phyloP scores from a whole-genome alignment of 2,797 vertebrate genomes.

The Sebastes hopkinsi region DNA sequence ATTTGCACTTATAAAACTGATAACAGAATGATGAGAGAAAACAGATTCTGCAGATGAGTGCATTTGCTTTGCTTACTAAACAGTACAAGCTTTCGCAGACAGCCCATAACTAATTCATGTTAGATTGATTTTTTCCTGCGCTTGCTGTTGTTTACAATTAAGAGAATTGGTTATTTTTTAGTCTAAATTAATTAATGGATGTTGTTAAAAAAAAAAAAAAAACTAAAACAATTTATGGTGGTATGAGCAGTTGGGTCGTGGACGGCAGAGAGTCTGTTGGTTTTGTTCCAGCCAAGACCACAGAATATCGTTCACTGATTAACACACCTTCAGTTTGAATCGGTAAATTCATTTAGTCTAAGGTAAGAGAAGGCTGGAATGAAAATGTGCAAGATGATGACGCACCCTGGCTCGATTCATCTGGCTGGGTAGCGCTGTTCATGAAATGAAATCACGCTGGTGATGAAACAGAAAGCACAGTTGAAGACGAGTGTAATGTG shows the following conservation, averaged over 20 bases:
- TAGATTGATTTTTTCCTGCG: constrained; percentile 9
- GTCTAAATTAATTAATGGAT: constrained; percentile 17
- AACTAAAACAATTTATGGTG: not conserved
- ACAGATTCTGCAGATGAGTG: constrained; percentile 52
- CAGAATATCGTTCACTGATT: constrained; percentile 10
- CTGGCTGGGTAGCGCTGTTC: not conserved
- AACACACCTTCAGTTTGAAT: not conserved
- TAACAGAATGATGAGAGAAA: constrained; percentile 52
- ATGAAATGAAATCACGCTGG: not conserved
- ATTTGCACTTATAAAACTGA: constrained; percentile 42
- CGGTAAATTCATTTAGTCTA: not conserved
- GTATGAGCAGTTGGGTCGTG: not conserved
- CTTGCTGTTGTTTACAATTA: constrained; percentile 19
- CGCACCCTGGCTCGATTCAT: not conserved
- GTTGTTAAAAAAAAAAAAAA: not conserved
- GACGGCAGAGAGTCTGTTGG: not conserved
- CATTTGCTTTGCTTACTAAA: constrained; percentile 51
- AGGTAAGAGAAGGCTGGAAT: not conserved
- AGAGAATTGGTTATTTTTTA: not conserved
- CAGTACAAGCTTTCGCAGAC: constrained; percentile 13
- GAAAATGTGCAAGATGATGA: not conserved
- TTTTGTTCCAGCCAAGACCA: not conserved
- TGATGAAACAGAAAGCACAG: not conserved
- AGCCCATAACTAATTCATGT: constrained; percentile 33
- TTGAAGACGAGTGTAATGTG: not conserved